Conservation (phyloP, 2,888 invertebrate species). For the Entomobrya multifasciata region DNA sequence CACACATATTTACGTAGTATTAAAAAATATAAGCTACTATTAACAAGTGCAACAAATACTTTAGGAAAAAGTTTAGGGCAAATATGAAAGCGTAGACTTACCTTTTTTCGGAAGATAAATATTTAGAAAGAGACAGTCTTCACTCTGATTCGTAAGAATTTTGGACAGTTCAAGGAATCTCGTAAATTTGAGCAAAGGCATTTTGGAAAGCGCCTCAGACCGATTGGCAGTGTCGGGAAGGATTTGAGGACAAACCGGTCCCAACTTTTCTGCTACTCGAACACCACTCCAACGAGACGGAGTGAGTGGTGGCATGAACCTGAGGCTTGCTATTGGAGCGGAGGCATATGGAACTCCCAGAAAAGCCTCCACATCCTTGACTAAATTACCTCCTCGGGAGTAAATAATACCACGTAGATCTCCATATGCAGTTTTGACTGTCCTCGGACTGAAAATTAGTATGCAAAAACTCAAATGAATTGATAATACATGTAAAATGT, state of each 20-base stretch:
- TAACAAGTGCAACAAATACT: too few relatives aligned
- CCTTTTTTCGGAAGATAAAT: constrained; percentile 74
- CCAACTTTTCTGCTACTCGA: constrained; percentile 91
- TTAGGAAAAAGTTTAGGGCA: background rate
- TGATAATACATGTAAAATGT: too few relatives aligned
- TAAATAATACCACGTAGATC: constrained; percentile 79
- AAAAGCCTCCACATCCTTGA: constrained; percentile 79
- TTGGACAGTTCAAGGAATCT: constrained; percentile 78
- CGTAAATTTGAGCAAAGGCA: constrained; percentile 80
- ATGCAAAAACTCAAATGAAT: too few relatives aligned
- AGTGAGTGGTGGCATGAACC: constrained; percentile 98
- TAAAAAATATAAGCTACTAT: too few relatives aligned
- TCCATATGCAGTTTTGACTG: constrained; percentile 79
- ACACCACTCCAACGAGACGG: constrained; percentile 96
- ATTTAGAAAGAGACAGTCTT: constrained; percentile 79
- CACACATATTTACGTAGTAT: background rate
- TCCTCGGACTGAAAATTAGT: constrained; percentile 75
- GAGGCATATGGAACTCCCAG: constrained; percentile 92
- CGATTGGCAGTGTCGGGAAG: constrained; percentile 86
- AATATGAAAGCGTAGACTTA: constrained; percentile 33
- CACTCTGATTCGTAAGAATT: constrained; percentile 79
- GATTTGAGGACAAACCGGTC: constrained; percentile 96
- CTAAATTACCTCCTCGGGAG: constrained; percentile 77
- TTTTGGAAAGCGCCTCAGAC: constrained; percentile 78
- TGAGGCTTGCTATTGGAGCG: constrained; percentile 91